Evolutionary conservation across 2,888 invertebrate genomes (phyloP).

Genomic region (Flexamia atlantica): DNA sequence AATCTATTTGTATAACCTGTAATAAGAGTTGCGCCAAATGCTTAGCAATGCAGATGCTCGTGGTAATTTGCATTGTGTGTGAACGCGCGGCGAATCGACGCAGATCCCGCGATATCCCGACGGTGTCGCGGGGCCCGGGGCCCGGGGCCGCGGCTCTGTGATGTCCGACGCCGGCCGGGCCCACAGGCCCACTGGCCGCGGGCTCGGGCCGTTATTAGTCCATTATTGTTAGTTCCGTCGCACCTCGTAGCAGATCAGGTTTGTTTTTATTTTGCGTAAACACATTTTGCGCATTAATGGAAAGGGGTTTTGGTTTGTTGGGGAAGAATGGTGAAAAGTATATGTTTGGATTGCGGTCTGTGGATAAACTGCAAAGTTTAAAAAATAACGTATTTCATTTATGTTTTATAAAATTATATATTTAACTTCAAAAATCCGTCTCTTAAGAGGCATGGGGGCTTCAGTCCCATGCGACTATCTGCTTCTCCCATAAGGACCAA

Average conservation of each 20-base stretch:
- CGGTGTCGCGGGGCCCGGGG: slow-evolving; percentile 9
- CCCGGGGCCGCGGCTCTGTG: slow-evolving; percentile 3
- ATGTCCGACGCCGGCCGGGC: slow-evolving; percentile 37
- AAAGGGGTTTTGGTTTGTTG: too few relatives aligned
- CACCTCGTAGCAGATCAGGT: slow-evolving; percentile 9
- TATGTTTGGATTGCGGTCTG: too few relatives aligned
- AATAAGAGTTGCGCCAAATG: slow-evolving; percentile 62
- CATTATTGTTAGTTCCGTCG: slow-evolving; percentile 38
- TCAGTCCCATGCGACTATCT: too few relatives aligned
- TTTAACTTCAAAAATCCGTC: too few relatives aligned
- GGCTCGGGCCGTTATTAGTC: slow-evolving; percentile 41
- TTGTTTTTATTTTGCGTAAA: not conserved
- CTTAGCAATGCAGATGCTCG: slow-evolving; percentile 53
- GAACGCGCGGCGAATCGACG: slow-evolving; percentile 20
- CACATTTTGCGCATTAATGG: too few relatives aligned
- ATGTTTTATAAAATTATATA: too few relatives aligned
- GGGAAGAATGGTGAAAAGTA: too few relatives aligned
- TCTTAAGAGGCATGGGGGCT: too few relatives aligned
- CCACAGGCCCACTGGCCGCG: too few relatives aligned
- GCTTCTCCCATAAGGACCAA: too few relatives aligned
- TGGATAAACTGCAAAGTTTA: too few relatives aligned
- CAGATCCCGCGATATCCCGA: slow-evolving; percentile 29
- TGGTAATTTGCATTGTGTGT: slow-evolving; percentile 54
- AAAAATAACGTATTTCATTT: too few relatives aligned
- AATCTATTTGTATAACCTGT: slow-evolving; percentile 63